phyloP scores from a whole-genome alignment of 2,888 invertebrate species.

The Onchidella celtica region DNA sequence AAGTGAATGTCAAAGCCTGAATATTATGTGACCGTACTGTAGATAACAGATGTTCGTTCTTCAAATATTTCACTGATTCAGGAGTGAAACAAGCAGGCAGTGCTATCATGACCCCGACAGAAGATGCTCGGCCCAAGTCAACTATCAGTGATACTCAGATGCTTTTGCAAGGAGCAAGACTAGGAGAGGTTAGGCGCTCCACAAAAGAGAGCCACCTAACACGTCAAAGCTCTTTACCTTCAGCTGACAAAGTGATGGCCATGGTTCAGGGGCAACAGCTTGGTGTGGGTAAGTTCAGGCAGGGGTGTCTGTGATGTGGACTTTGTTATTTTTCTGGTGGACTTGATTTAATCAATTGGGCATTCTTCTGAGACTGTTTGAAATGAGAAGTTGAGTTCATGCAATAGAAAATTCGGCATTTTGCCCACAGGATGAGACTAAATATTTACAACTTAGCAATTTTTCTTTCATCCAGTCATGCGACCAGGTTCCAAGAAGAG shows the following conservation, averaged over 20 bases:
- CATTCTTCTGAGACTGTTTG: no score
- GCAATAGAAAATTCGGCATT: no score
- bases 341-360: no score
- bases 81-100: not conserved
- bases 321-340: no score
- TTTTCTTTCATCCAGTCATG: constrained; percentile 5
- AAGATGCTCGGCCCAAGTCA: constrained; percentile 53
- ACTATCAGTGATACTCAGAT: constrained; percentile 56
- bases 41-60: no score
- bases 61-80: no score
- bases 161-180: constrained; percentile 44
- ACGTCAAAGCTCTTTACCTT: constrained; percentile 50
- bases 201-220: constrained; percentile 53
- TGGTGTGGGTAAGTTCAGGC: constrained; percentile 15
- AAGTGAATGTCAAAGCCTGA: no score
- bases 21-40: no score
- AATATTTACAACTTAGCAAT: no score
- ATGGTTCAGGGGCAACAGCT: not conserved
- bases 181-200: constrained; percentile 42
- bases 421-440: no score
- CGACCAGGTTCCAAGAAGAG: constrained; percentile 19
- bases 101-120: constrained; percentile 45
- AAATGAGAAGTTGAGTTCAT: no score
- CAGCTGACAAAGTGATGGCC: constrained; percentile 1
- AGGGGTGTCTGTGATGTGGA: no score